Conservation (phyloP, 2,888 invertebrate genomes). For the Blera fallax region DNA sequence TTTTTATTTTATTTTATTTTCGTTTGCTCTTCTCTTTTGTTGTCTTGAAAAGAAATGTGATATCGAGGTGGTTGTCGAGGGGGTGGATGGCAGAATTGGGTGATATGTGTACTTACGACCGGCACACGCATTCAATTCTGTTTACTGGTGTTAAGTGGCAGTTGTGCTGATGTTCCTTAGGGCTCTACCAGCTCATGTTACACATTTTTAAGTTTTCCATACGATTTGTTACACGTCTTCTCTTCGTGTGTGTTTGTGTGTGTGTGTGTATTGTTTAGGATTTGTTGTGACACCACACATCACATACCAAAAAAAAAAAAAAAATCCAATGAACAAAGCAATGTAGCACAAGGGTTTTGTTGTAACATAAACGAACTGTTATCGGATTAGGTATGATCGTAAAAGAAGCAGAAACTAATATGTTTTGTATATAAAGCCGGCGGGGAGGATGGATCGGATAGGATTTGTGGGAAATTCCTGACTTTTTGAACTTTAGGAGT, state of each 20-base stretch:
- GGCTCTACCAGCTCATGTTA: conserved; percentile 34
- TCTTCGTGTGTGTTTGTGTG: background rate
- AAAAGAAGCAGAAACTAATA: conserved; percentile 22
- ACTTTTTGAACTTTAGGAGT: conserved; percentile 8
- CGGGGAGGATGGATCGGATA: background rate
- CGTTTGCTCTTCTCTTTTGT: background rate
- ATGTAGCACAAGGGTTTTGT: background rate
- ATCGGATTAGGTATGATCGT: conserved; percentile 26
- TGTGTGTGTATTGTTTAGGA: conserved; percentile 13
- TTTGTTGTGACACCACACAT: conserved; percentile 21
- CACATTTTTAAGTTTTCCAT: conserved; percentile 63
- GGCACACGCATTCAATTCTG: conserved; percentile 32
- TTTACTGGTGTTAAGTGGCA: conserved; percentile 68
- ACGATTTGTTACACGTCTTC: conserved; percentile 25
- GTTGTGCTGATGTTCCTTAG: conserved; percentile 48
- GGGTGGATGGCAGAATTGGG: conserved; percentile 2
- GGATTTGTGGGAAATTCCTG: conserved; percentile 8
- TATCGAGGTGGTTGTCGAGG: background rate
- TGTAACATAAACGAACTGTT: conserved; percentile 22
- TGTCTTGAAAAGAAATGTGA: conserved; percentile 1
- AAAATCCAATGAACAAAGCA: conserved; percentile 1
- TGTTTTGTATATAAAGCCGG: background rate
- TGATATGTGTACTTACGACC: conserved; percentile 13
- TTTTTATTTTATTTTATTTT: conserved; percentile 10
- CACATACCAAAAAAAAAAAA: background rate